Evolutionary conservation across 2,113 vertebrate genomes (phyloP).

Genomic region (Antigone vipio): DNA sequence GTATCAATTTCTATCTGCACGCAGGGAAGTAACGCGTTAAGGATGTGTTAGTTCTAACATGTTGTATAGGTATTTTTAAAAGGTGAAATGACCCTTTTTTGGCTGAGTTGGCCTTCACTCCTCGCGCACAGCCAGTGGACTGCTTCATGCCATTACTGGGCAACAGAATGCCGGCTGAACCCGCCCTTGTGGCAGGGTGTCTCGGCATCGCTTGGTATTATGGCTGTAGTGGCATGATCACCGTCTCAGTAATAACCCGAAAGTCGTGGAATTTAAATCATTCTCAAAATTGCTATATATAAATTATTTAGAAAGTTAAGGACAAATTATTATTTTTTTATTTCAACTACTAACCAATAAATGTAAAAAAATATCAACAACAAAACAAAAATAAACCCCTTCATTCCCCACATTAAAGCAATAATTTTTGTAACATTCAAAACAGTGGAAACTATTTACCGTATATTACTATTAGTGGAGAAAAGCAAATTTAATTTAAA

Average conservation of each 20-base stretch:
- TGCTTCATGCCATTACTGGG: not conserved
- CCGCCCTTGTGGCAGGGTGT: not conserved
- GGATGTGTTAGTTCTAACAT: not conserved
- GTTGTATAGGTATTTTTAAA: not conserved
- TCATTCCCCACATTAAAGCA: conserved; percentile 54
- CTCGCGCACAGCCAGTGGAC: not conserved
- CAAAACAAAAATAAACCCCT: conserved; percentile 50
- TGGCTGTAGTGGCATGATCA: not conserved
- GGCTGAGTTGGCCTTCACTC: not conserved
- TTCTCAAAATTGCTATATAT: not conserved
- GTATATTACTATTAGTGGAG: conserved; percentile 24
- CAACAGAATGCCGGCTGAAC: not conserved
- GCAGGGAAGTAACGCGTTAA: not conserved
- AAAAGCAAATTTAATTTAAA: conserved; percentile 64
- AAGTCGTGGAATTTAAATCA: not conserved
- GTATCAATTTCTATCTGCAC: not conserved
- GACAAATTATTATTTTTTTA: conserved; percentile 42
- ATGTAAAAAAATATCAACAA: conserved; percentile 58
- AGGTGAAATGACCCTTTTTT: not conserved
- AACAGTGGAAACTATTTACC: conserved; percentile 52
- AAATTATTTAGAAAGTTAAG: conserved; percentile 52
- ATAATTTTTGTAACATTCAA: conserved; percentile 52
- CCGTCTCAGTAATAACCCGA: not conserved
- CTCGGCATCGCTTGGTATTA: not conserved
- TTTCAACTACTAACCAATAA: conserved; percentile 56